These are phyloP conservation scores for Brotula barbata DNA, from an alignment of 2,797 vertebrate species.

Conservation along the genomic window DNA sequence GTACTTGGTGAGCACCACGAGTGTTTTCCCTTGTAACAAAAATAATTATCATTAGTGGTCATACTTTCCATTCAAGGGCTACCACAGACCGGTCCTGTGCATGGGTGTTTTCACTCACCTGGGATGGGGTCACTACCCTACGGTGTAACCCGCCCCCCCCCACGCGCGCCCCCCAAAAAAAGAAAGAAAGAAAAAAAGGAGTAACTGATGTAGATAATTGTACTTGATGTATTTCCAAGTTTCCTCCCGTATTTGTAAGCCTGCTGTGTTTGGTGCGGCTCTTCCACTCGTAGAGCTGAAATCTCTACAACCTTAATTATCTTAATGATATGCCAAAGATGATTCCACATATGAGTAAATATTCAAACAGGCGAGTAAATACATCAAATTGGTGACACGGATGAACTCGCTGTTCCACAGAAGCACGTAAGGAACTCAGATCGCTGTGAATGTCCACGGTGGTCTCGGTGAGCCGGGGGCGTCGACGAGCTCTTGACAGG, in stretches of 20 bases:
- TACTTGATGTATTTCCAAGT: slow-evolving; percentile 65
- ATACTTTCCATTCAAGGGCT: too few relatives aligned
- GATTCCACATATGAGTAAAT: slow-evolving; percentile 50
- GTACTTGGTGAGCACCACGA: too few relatives aligned
- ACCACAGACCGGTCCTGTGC: too few relatives aligned
- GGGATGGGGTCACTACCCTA: too few relatives aligned
- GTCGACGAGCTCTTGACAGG: slow-evolving; percentile 43
- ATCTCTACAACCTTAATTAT: slow-evolving; percentile 79
- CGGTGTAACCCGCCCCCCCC: too few relatives aligned
- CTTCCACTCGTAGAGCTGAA: slow-evolving; percentile 75
- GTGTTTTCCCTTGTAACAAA: too few relatives aligned
- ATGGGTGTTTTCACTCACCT: too few relatives aligned
- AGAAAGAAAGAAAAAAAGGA: too few relatives aligned
- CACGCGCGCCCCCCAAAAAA: too few relatives aligned
- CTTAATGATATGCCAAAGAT: slow-evolving; percentile 69
- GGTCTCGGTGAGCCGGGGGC: too few relatives aligned
- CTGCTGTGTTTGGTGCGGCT: slow-evolving; percentile 67
- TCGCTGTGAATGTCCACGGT: slow-evolving; percentile 5
- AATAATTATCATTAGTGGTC: too few relatives aligned
- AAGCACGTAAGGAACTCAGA: slow-evolving; percentile 23
- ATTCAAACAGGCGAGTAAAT: slow-evolving; percentile 55
- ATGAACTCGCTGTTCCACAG: slow-evolving; percentile 38
- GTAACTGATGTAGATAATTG: too few relatives aligned
- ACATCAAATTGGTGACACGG: slow-evolving; percentile 48
- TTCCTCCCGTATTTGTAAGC: slow-evolving; percentile 67